These are phyloP conservation scores for Panzeria rudis DNA, from an alignment of 2,888 invertebrate species.

Conservation along the genomic window DNA sequence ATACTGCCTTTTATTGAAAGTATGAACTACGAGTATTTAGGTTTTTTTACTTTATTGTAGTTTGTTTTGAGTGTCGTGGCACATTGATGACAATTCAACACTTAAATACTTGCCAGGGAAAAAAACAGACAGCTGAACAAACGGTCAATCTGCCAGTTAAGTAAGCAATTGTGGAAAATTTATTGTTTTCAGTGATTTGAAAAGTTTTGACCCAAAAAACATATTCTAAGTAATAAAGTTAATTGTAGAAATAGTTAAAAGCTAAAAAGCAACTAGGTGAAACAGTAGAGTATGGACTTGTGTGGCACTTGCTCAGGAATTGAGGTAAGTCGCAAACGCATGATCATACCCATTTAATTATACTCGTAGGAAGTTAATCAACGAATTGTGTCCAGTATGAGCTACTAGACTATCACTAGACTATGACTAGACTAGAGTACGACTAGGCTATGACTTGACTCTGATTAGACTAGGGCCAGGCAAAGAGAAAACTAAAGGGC, in stretches of 20 bases:
- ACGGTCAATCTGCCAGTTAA: constrained; percentile 40
- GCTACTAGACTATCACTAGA: not conserved
- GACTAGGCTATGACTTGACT: not conserved
- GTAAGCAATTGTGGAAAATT: constrained; percentile 43
- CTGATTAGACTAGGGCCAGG: no score
- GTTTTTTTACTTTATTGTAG: not conserved
- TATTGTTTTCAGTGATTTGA: constrained; percentile 60
- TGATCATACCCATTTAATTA: no score
- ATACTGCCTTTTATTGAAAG: not conserved
- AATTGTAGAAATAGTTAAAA: not conserved
- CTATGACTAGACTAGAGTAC: not conserved
- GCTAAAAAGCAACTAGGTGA: not conserved
- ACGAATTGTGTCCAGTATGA: no score
- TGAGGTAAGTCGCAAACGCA: no score
- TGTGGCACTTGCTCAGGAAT: no score
- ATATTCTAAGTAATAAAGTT: not conserved
- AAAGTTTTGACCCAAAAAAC: constrained; percentile 54
- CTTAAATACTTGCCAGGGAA: constrained; percentile 10
- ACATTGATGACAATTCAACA: constrained; percentile 45
- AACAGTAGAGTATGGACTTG: no score
- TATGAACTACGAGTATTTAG: not conserved
- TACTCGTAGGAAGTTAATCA: no score
- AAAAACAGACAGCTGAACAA: not conserved
- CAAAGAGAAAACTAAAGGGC: no score
- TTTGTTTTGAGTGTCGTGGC: constrained; percentile 28